Evolutionary conservation across 2,888 invertebrate species (phyloP), one percentile per base, ranked within the genome.

Genomic region (Polymixis lichenea): DNA sequence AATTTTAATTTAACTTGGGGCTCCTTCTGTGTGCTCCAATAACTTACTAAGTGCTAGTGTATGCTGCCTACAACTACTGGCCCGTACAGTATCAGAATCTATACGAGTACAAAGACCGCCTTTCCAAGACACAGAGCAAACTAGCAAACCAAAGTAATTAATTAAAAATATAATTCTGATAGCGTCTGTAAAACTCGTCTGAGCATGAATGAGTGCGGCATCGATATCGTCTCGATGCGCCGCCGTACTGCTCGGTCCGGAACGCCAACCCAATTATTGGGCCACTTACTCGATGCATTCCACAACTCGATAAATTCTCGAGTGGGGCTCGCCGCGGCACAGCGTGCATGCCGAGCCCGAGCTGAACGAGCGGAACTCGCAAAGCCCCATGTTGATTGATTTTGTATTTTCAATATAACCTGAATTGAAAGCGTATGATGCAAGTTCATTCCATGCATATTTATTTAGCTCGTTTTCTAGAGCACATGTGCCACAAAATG

Each of bases 181-280:
- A 64, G 53, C 70, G 60, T 72, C 58, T 60, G 51, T 68, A 72
- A 82, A 84, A 77, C 69, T 77, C 62, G 55, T 61, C 32, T 56
- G 64, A 60, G 53, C 71, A 83, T 78, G 73, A 81, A 77, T 83
- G 74, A 74, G 55, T 77, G 78, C 70, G 77, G 78, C 72, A 85
- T 83, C 84, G 85, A 87, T 89, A 88, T 83, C 87, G 77, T 79
- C 70, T 83, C 77, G 79, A 75, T 64, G 69, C 61, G 77, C 38
- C 71, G 66, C 78, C 38, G 38, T 38, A 72, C 71, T 72, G 60
- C 72, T 74, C 77, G 71, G 76, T 67, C 67, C 75, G 85, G 87
- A 86, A 84, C 87, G 87, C 88, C 87, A 91, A 92, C 89, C 89
- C 92, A 91, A 93, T 93, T 91, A 92, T 91, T 90, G 90, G 86